Percentiles rank a stretch among this genome's conserved stretches.
Evolutionary conservation across 2,888 invertebrate genomes (phyloP).

Genomic region (Leistus spinibarbis): DNA sequence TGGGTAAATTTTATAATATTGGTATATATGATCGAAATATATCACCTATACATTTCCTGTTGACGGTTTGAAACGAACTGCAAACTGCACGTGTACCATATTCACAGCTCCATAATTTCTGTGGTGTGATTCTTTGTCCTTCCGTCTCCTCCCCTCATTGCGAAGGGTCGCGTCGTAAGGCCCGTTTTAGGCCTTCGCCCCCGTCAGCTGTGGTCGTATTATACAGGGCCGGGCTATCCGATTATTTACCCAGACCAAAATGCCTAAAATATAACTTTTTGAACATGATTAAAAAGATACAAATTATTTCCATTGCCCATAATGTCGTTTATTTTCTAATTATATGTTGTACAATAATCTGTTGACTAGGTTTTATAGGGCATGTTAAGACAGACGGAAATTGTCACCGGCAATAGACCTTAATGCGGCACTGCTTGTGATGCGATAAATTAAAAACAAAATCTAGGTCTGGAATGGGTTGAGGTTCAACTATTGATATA

Average conservation of each 20-base stretch:
- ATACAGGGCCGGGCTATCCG: constrained; percentile 45
- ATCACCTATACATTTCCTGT: neutral
- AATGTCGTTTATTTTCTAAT: too few species aligned
- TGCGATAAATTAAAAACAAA: too few species aligned
- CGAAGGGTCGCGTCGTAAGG: constrained; percentile 29
- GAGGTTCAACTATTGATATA: too few species aligned
- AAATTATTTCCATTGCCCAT: too few species aligned
- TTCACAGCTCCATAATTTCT: constrained; percentile 48
- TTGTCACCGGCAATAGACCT: too few species aligned
- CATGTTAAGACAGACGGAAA: too few species aligned
- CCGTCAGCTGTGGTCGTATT: constrained; percentile 45
- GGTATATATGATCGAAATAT: neutral
- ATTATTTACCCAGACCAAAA: neutral
- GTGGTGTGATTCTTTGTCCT: constrained; percentile 49
- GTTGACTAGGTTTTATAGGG: too few species aligned
- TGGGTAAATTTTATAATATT: too few species aligned
- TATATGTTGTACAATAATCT: too few species aligned
- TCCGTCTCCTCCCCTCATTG: constrained; percentile 33
- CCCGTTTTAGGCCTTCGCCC: constrained; percentile 27
- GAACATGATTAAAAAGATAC: neutral
- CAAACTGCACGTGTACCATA: constrained; percentile 44
- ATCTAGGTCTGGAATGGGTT: too few species aligned
- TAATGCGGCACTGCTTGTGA: too few species aligned
- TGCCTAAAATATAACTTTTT: neutral
- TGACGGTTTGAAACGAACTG: constrained; percentile 34